Percentiles rank a stretch among this genome's conserved stretches.
Evolutionary conservation across 2,888 invertebrate species (phyloP).

Genomic region (Phyllotreta cruciferae): DNA sequence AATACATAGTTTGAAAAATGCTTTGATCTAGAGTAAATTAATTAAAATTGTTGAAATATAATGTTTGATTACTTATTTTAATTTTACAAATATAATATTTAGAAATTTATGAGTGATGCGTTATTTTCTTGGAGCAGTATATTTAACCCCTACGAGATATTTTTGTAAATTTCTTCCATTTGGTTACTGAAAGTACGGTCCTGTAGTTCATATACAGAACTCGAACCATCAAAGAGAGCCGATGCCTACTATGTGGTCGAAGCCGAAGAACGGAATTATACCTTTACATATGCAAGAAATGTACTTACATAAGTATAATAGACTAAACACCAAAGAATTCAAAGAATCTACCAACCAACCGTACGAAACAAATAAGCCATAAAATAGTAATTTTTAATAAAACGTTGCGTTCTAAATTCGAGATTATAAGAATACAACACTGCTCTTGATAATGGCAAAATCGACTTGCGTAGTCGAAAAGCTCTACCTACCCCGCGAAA

Average conservation of each 20-base stretch:
- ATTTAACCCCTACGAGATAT: too few relatives aligned
- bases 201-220: conserved; percentile 6
- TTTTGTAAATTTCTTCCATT: too few relatives aligned
- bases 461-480: conserved; percentile 52
- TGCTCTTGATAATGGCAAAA: conserved; percentile 22
- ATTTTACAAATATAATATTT: too few relatives aligned
- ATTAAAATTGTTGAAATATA: too few relatives aligned
- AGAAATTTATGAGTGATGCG: too few relatives aligned
- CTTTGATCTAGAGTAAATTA: too few relatives aligned
- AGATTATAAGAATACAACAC: neutral
- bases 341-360: conserved; percentile 21
- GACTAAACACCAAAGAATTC: conserved; percentile 19
- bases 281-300: conserved; percentile 16
- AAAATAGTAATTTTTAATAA: neutral
- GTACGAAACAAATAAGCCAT: conserved; percentile 12
- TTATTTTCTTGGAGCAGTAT: too few relatives aligned
- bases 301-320: conserved; percentile 6
- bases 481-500: conserved; percentile 43
- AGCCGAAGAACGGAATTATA: conserved; percentile 12
- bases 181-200: conserved; percentile 1
- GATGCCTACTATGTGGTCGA: conserved; percentile 6
- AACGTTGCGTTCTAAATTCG: neutral
- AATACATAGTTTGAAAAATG: too few relatives aligned
- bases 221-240: conserved; percentile 19
- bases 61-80: too few relatives aligned